phyloP scores from a whole-genome alignment of 1,140 invertebrate species.

The Drosophila kepulauana region DNA sequence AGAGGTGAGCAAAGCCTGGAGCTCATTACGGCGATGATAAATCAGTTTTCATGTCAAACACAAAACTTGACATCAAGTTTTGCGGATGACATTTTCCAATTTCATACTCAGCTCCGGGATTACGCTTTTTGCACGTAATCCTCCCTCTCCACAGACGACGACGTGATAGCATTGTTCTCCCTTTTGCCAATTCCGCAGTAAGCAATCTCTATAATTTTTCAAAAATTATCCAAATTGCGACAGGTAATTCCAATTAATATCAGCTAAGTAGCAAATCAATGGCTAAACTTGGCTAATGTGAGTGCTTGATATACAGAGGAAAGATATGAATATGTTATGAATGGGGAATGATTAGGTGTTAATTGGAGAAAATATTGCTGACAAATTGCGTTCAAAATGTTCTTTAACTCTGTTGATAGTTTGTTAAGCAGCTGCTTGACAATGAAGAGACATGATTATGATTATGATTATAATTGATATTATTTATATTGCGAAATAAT shows the following conservation, averaged over 20 bases:
- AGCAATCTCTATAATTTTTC: conserved; percentile 25
- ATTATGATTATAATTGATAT: no score
- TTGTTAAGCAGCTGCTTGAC: no score
- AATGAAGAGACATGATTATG: no score
- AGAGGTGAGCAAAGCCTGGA: conserved; percentile 54
- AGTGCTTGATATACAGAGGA: no score
- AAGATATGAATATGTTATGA: no score
- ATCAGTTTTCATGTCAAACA: conserved; percentile 81
- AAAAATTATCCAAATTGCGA: conserved; percentile 6
- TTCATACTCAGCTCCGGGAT: conserved; percentile 58
- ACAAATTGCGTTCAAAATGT: no score
- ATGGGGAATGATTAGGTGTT: no score
- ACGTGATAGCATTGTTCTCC: conserved; percentile 46
- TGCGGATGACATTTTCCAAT: conserved; percentile 73
- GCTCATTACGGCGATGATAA: conserved; percentile 78
- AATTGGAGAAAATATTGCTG: no score
- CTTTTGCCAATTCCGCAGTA: neutral
- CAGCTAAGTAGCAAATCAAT: neutral
- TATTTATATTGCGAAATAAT: no score
- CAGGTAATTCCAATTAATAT: conserved; percentile 20
- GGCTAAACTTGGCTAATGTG: no score
- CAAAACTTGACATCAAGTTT: conserved; percentile 71
- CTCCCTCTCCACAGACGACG: conserved; percentile 10
- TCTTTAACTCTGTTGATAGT: no score
- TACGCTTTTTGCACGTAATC: conserved; percentile 30